These are phyloP conservation scores for Microtus oregoni DNA, from an alignment of 2,113 vertebrate species.

Conservation along the genomic window DNA sequence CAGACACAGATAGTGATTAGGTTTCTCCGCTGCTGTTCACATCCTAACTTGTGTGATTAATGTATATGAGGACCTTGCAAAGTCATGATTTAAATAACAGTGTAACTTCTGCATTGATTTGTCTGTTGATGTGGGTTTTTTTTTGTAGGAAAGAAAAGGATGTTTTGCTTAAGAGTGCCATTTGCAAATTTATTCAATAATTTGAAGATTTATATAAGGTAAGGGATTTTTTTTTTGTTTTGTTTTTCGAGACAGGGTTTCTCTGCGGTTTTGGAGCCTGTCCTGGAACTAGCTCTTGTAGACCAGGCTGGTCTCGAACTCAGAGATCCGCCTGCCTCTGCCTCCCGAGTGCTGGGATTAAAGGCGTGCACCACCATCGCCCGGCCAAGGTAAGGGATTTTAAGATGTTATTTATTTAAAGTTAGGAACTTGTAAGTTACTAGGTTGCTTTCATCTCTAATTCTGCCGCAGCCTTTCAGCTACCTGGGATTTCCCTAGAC, in stretches of 20 bases:
- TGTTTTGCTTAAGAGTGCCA: slow-evolving; percentile 20
- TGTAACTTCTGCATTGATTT: slow-evolving; percentile 32
- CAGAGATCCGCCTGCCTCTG: no score
- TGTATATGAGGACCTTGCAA: slow-evolving; percentile 75
- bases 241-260: no score
- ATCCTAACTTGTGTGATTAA: slow-evolving; percentile 86
- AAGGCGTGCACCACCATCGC: no score
- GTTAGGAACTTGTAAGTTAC: not conserved
- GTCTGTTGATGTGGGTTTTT: not conserved
- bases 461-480: not conserved
- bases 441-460: not conserved
- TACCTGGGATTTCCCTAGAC: not conserved
- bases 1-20: slow-evolving; percentile 82
- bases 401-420: not conserved
- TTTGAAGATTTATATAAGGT: slow-evolving; percentile 68
- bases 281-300: no score
- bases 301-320: no score
- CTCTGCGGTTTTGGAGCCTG: no score
- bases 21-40: slow-evolving; percentile 85
- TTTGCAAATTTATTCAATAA: slow-evolving; percentile 42
- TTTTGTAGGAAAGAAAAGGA: slow-evolving; percentile 71
- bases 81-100: not conserved
- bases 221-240: slow-evolving; percentile 60
- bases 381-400: slow-evolving; percentile 74
- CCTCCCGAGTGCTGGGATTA: no score